A percentile compares a stretch with the other conserved stretches of the same genome.
Conservation (phyloP, 2,113 vertebrate species). For the Marmota monax region DNA sequence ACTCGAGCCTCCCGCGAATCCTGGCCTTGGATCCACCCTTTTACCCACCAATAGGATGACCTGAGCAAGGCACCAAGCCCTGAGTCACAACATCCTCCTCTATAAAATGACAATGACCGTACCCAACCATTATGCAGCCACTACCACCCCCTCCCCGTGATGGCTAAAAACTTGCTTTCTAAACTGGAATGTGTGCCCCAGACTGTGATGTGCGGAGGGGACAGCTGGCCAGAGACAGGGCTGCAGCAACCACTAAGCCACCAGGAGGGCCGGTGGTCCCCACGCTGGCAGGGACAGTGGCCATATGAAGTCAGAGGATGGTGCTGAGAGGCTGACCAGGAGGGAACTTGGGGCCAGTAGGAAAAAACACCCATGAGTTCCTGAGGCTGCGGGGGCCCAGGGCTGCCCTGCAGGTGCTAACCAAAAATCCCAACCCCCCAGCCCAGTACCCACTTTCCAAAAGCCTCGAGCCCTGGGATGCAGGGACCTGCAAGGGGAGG, state of each 20-base stretch:
- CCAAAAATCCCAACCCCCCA: too few species aligned
- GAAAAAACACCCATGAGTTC: not conserved
- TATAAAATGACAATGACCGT: not conserved
- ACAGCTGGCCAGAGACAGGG: not conserved
- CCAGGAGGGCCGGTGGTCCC: not conserved
- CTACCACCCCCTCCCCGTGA: not conserved
- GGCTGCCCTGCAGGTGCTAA: not conserved
- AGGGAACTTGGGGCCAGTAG: not conserved
- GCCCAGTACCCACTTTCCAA: too few species aligned
- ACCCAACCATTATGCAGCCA: not conserved
- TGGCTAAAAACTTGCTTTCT: not conserved
- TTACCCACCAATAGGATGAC: not conserved
- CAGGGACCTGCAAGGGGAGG: not conserved
- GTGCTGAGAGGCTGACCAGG: not conserved
- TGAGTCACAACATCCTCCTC: not conserved
- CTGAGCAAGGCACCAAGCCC: not conserved
- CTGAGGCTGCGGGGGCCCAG: not conserved
- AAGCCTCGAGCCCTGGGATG: not conserved
- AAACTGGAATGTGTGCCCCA: not conserved
- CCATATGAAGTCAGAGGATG: not conserved
- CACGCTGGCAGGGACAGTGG: not conserved
- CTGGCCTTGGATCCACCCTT: conserved; percentile 33
- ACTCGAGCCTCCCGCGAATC: not conserved
- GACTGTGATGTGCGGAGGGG: not conserved
- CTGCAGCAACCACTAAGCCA: not conserved